phyloP scores from a whole-genome alignment of 2,888 invertebrate species.

The Ichneumon xanthorius region DNA sequence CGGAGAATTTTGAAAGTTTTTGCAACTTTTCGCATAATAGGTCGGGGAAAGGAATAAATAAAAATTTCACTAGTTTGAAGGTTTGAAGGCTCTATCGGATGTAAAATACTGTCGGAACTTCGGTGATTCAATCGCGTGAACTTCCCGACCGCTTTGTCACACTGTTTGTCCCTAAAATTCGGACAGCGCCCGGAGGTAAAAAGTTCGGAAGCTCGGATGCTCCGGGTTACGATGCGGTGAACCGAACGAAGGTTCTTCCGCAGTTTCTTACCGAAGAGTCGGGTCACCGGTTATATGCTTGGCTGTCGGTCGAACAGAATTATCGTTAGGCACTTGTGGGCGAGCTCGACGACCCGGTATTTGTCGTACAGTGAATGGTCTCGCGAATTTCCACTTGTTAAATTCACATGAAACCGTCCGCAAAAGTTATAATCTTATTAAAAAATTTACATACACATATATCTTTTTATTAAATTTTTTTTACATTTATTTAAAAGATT shows the following conservation, averaged over 20 bases:
- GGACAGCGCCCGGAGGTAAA: neutral
- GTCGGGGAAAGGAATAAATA: too few relatives aligned
- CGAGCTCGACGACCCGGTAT: neutral
- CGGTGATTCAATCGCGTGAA: neutral
- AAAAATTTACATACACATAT: too few relatives aligned
- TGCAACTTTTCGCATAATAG: too few relatives aligned
- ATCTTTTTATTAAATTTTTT: too few relatives aligned
- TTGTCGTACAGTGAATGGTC: neutral
- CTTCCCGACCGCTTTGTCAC: neutral
- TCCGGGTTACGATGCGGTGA: constrained; percentile 3
- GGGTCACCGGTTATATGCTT: neutral
- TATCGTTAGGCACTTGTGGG: neutral
- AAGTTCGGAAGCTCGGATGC: neutral
- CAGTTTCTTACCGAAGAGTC: neutral
- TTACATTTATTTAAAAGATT: too few relatives aligned
- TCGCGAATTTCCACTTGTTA: neutral
- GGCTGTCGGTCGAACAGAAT: neutral
- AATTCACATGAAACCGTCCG: neutral
- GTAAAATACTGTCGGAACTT: neutral
- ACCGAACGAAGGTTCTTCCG: neutral
- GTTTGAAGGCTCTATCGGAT: too few relatives aligned
- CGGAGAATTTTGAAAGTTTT: too few relatives aligned
- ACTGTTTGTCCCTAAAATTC: neutral
- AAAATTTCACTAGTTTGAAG: too few relatives aligned
- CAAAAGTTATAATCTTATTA: neutral